These are phyloP conservation scores for Ctenoplectra terminalis DNA, from an alignment of 1,140 invertebrate genomes.

Conservation along the genomic window DNA sequence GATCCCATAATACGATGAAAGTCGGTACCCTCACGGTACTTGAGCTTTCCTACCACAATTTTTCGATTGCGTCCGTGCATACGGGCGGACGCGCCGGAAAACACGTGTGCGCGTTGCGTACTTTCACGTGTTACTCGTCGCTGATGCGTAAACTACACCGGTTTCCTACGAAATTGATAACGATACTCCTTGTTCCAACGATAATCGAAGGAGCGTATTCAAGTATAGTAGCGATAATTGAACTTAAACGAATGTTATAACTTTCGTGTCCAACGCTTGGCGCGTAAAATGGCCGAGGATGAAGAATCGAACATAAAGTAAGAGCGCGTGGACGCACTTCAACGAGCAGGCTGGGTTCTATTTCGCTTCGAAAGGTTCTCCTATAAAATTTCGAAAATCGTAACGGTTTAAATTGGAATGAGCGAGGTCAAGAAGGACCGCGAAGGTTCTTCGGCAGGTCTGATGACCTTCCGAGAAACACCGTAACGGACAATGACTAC, in stretches of 20 bases:
- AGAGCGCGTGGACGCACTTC: neutral
- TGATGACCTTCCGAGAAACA: slow-evolving; percentile 55
- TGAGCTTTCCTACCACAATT: slow-evolving; percentile 13
- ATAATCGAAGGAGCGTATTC: neutral
- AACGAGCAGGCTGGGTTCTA: neutral
- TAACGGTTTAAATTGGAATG: slow-evolving; percentile 22
- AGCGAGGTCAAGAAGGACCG: neutral
- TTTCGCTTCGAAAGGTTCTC: neutral
- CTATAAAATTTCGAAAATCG: slow-evolving; percentile 57
- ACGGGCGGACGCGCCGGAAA: slow-evolving; percentile 53
- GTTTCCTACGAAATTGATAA: slow-evolving; percentile 44
- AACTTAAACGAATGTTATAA: too few relatives aligned
- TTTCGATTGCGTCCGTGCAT: slow-evolving; percentile 36
- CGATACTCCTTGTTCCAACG: slow-evolving; percentile 30
- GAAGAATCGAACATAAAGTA: too few relatives aligned
- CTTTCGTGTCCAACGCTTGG: too few relatives aligned
- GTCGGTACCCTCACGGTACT: slow-evolving; percentile 1
- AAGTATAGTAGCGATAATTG: slow-evolving; percentile 14
- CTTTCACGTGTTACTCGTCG: slow-evolving; percentile 25
- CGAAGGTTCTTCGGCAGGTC: slow-evolving; percentile 4
- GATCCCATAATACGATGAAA: slow-evolving; percentile 38
- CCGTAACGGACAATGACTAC: slow-evolving; percentile 31
- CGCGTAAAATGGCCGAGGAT: too few relatives aligned
- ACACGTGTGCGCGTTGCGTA: slow-evolving; percentile 33
- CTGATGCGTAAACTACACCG: slow-evolving; percentile 54